Base-by-base conservation (phyloP, 2,113 vertebrate species). In the Alectura lathami region DNA sequence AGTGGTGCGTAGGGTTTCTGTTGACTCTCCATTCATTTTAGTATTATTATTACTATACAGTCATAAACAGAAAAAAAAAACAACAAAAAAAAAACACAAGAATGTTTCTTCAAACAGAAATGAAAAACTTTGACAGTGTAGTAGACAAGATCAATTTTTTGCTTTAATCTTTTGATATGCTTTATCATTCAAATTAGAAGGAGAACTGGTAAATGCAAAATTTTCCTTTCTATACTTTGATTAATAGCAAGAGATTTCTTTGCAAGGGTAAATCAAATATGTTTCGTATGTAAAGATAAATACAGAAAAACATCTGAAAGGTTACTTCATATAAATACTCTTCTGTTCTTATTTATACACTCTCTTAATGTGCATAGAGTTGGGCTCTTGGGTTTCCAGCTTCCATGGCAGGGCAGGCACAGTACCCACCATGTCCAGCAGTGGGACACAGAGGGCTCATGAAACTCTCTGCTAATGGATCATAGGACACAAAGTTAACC, bases 71-170 rank as follows among this genome's bases (percentile, higher is more conserved):
- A 78, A 97, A 92, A 74, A 56, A 54, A 54, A n/a, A n/a, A n/a
- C n/a, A n/a, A n/a, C n/a, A n/a, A n/a, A n/a, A n/a, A n/a, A n/a
- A n/a, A n/a, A n/a, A n/a, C n/a, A 5, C 6, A 86, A 72, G n/a
- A 77, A 47, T 85, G 86, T 59, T 78, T 96, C 17, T 94, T 96
- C 96, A 91, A 95, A 96, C 8, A 88, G 69, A 96, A 95, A 89
- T 50, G 34, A 60, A 86, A 91, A 42, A 69, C 83, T 94, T 63
- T 82, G 74, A 26, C 43, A 66, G 22, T 84, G 77, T 89, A 51
- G 38, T 67, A 93, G 32, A 76, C 23, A 93, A 83, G 69, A 73
- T 70, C 57, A 91, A 51, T 6, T 75, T 73, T 96, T 93, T 70
- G 10, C 59, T 95, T 89, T 91, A 68, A 88, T 93, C 48, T 91